Evolutionary conservation across 2,113 vertebrate species (phyloP).

Genomic region (Haemorhous mexicanus): DNA sequence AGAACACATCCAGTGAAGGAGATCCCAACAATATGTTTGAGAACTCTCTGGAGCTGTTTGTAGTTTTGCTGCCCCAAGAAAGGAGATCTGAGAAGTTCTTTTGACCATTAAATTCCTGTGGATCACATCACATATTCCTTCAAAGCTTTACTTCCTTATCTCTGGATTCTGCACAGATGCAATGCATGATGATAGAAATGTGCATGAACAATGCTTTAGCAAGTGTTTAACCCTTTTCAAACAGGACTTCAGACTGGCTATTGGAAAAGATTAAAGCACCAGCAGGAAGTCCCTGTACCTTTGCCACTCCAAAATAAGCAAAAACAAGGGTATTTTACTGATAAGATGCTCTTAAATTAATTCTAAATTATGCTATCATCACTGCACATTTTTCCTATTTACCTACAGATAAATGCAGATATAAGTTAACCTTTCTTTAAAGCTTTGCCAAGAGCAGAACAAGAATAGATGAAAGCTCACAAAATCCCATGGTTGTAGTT

Average conservation of each 20-base stretch:
- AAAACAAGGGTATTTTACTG: background rate
- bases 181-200: background rate
- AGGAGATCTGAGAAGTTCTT: background rate
- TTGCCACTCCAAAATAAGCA: background rate
- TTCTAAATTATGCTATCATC: background rate
- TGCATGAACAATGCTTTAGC: background rate
- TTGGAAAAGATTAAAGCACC: background rate
- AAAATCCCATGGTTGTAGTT: background rate
- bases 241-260: background rate
- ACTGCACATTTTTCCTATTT: slow-evolving; percentile 42
- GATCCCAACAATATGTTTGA: background rate
- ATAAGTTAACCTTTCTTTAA: slow-evolving; percentile 24
- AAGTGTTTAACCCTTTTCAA: background rate
- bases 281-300: background rate
- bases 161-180: background rate
- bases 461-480: slow-evolving; percentile 28
- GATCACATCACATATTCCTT: background rate
- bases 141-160: background rate
- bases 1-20: background rate
- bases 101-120: background rate
- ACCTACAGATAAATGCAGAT: background rate
- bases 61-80: background rate
- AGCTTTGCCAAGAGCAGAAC: slow-evolving; percentile 14
- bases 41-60: rapidly evolving
- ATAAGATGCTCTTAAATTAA: background rate